Evolutionary conservation across 2,888 invertebrate species (phyloP).

Genomic region (Eristalinus aeneus): DNA sequence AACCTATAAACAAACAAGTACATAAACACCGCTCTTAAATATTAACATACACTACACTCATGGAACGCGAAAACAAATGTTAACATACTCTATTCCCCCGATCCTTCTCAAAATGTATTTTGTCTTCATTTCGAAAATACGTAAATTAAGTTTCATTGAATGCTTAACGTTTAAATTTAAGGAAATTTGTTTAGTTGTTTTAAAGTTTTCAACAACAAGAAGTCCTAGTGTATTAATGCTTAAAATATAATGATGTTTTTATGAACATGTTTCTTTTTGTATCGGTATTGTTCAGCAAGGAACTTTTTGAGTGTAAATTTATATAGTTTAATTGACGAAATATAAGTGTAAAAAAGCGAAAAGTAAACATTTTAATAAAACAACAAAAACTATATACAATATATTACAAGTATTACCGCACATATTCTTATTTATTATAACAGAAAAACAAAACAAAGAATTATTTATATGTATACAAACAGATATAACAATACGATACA

Average conservation of each 20-base stretch:
- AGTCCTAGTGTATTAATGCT: constrained; percentile 36
- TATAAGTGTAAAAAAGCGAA: constrained; percentile 15
- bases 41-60: not conserved
- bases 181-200: not conserved
- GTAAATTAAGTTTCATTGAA: constrained; percentile 1
- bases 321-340: constrained; percentile 37
- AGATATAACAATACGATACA: constrained; percentile 66
- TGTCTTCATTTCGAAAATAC: not conserved
- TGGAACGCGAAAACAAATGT: constrained; percentile 6
- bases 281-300: constrained; percentile 14
- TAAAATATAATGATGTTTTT: constrained; percentile 3
- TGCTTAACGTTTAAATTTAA: not conserved
- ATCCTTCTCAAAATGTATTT: not conserved
- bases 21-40: not conserved
- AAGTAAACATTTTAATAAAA: constrained; percentile 10
- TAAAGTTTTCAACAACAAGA: constrained; percentile 1
- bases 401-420: constrained; percentile 62
- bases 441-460: constrained; percentile 26
- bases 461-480: constrained; percentile 67
- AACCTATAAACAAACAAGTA: not conserved
- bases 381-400: not conserved
- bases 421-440: constrained; percentile 43
- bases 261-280: constrained; percentile 13
- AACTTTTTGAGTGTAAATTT: constrained; percentile 37
- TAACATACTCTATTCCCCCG: not conserved